phyloP scores from a whole-genome alignment of 2,888 invertebrate species.

The Lithodes maja region DNA sequence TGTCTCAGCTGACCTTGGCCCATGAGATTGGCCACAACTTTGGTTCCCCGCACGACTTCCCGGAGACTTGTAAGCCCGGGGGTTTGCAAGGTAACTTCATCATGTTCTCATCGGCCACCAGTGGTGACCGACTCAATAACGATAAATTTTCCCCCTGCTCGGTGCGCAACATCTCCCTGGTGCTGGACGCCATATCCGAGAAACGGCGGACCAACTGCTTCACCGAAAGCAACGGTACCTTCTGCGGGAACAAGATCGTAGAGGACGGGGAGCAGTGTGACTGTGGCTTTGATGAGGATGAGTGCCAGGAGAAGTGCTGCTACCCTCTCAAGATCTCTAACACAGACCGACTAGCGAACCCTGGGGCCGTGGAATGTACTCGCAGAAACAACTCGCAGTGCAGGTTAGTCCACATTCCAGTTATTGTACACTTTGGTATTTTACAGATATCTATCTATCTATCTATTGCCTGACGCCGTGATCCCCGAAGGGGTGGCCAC shows the following conservation, averaged over 20 bases:
- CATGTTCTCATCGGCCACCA: constrained; percentile 99
- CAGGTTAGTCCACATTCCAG: constrained; percentile 78
- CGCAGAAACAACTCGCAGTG: constrained; percentile 86
- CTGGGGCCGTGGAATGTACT: constrained; percentile 86
- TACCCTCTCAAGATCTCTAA: constrained; percentile 88
- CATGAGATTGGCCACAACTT: constrained; percentile 99
- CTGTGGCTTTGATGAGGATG: constrained; percentile 93
- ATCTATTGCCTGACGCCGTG: no score
- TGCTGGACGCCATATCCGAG: constrained; percentile 92
- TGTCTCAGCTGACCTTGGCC: constrained; percentile 96
- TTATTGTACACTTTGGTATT: no score
- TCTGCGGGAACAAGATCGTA: constrained; percentile 99
- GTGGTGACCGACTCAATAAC: constrained; percentile 98
- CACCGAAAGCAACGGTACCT: constrained; percentile 89
- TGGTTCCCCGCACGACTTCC: constrained; percentile 84
- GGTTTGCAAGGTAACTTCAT: constrained; percentile 97
- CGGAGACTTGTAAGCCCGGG: constrained; percentile 71
- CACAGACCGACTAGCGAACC: constrained; percentile 82
- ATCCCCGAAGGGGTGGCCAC: no score
- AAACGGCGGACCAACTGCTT: constrained; percentile 96
- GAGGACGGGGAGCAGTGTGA: constrained; percentile 99
- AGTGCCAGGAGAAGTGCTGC: constrained; percentile 95
- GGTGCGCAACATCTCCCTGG: constrained; percentile 94
- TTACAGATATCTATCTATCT: no score
- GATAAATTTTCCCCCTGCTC: constrained; percentile 97